Evolutionary conservation across 2,888 invertebrate species (phyloP).

Genomic region (Margaritifera margaritifera): DNA sequence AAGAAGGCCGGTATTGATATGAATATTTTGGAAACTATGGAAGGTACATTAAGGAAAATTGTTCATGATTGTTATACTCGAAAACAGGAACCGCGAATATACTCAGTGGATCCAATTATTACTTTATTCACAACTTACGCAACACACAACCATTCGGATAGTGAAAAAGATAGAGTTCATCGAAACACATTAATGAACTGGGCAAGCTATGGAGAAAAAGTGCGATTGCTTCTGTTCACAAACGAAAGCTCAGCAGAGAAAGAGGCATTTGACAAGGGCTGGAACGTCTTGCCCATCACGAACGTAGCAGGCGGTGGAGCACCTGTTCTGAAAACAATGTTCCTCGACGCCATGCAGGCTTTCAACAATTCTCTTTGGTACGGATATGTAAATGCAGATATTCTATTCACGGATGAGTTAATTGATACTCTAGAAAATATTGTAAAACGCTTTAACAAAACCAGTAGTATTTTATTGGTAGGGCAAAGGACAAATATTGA

Average conservation of each 20-base stretch:
- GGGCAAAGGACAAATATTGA: slow-evolving; percentile 39
- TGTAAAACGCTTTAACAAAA: slow-evolving; percentile 13
- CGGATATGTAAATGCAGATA: slow-evolving; percentile 41
- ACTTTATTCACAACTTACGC: slow-evolving; percentile 36
- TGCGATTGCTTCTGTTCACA: slow-evolving; percentile 42
- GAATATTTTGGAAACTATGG: slow-evolving; percentile 2
- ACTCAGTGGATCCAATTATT: slow-evolving; percentile 12
- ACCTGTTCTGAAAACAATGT: slow-evolving; percentile 38
- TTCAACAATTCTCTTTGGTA: slow-evolving; percentile 35
- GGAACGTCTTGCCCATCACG: slow-evolving; percentile 30
- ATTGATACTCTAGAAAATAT: slow-evolving; percentile 25
- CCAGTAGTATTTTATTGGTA: slow-evolving; percentile 26
- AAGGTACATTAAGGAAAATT: slow-evolving; percentile 9
- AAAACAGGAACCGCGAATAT: not conserved
- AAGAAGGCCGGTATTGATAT: not conserved
- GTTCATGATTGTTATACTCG: slow-evolving; percentile 11
- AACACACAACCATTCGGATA: slow-evolving; percentile 24
- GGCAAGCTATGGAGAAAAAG: slow-evolving; percentile 33
- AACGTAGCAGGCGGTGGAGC: slow-evolving; percentile 20
- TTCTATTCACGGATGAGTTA: slow-evolving; percentile 33
- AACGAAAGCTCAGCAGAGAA: slow-evolving; percentile 27
- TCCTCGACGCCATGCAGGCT: slow-evolving; percentile 22
- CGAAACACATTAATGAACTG: slow-evolving; percentile 46
- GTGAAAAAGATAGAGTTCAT: slow-evolving; percentile 37
- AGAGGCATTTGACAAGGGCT: slow-evolving; percentile 25